These are phyloP conservation scores for Tethea ocularis DNA, from an alignment of 2,888 invertebrate species.

Conservation along the genomic window DNA sequence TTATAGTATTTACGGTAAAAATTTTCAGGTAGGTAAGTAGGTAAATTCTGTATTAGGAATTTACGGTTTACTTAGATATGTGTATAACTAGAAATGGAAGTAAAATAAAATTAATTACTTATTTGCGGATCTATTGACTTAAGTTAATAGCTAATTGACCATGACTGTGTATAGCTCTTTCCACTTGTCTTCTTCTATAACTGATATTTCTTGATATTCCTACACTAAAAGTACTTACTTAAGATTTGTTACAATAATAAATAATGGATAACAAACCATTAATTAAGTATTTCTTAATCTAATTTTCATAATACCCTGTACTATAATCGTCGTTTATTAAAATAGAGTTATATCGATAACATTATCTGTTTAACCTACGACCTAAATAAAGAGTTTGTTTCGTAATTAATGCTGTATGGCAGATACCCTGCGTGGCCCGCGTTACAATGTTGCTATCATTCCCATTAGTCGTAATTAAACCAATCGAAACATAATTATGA, in stretches of 20 bases:
- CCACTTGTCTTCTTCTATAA: no score
- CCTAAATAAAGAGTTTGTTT: conserved; percentile 31
- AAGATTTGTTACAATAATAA: no score
- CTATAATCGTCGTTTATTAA: background rate
- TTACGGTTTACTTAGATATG: background rate
- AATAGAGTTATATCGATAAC: background rate
- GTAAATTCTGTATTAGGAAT: background rate
- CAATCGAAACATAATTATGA: conserved; percentile 66
- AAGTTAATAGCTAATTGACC: no score
- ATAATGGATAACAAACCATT: background rate
- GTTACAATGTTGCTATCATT: conserved; percentile 65
- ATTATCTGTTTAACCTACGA: conserved; percentile 4
- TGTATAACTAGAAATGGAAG: background rate
- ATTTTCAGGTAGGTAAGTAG: background rate
- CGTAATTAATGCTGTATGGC: conserved; percentile 39
- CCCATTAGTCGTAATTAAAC: conserved; percentile 76
- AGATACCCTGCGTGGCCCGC: conserved; percentile 43
- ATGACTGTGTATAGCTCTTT: no score
- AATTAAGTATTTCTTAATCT: conserved; percentile 2
- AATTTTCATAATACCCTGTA: background rate
- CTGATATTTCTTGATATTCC: no score
- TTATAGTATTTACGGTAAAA: background rate
- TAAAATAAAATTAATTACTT: no score
- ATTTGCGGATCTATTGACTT: no score
- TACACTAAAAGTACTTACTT: no score